phyloP scores from a whole-genome alignment of 1,140 invertebrate species.

The Monochamus saltuarius region DNA sequence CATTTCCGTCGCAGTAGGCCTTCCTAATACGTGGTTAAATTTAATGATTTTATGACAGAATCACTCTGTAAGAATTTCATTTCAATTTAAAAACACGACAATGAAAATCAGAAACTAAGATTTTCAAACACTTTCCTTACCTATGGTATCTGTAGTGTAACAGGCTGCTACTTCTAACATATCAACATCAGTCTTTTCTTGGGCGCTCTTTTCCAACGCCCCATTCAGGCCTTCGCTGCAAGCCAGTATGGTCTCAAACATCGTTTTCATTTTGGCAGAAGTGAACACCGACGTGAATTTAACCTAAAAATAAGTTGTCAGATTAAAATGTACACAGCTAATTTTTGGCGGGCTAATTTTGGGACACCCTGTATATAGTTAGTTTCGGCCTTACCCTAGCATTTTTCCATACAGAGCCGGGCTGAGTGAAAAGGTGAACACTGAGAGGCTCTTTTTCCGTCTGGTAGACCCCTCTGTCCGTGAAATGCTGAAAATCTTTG shows the following conservation, averaged over 20 bases:
- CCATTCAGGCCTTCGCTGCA: background rate
- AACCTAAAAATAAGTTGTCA: no score
- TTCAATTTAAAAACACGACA: no score
- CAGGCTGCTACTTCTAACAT: slow-evolving; percentile 5
- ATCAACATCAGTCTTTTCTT: background rate
- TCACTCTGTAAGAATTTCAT: no score
- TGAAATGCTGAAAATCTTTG: slow-evolving; percentile 55
- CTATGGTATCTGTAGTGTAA: slow-evolving; percentile 13
- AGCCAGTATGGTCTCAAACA: background rate
- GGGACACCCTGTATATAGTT: background rate
- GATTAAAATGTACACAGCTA: no score
- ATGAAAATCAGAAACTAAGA: no score
- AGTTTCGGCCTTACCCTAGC: slow-evolving; percentile 53
- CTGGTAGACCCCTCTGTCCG: slow-evolving; percentile 49
- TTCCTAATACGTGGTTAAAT: no score
- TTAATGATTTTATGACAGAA: no score
- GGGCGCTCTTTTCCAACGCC: background rate
- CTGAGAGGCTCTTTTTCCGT: slow-evolving; percentile 53
- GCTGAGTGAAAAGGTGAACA: slow-evolving; percentile 52
- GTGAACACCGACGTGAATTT: slow-evolving; percentile 14
- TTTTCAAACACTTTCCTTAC: background rate
- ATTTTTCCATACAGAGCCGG: slow-evolving; percentile 54
- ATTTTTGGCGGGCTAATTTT: no score
- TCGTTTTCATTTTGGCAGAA: slow-evolving; percentile 11
- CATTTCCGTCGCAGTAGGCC: no score